Evolutionary conservation across 2,797 vertebrate species (phyloP).

Genomic region (Coranthus polyacanthus): DNA sequence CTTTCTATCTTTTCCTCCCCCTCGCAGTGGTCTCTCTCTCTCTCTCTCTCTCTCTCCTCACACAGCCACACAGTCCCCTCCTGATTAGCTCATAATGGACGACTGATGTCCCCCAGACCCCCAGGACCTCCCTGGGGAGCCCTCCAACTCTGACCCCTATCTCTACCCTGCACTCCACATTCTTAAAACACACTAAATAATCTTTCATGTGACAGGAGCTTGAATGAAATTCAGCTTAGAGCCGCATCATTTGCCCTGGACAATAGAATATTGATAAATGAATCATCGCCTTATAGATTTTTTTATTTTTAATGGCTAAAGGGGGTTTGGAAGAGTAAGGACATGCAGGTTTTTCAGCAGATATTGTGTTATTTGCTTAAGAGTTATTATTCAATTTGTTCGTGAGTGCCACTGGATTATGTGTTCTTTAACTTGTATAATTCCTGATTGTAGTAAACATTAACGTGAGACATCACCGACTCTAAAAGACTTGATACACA

Average conservation of each 20-base stretch:
- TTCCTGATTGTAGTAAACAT: too few relatives aligned
- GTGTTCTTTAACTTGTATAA: background rate
- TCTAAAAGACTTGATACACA: too few relatives aligned
- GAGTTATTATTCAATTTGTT: slow-evolving; percentile 34
- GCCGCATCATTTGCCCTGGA: slow-evolving; percentile 80
- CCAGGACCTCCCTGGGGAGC: slow-evolving; percentile 82
- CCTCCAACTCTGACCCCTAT: slow-evolving; percentile 85
- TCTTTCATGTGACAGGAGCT: slow-evolving; percentile 86
- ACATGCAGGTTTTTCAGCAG: slow-evolving; percentile 35
- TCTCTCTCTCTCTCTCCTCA: slow-evolving; percentile 32
- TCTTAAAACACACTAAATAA: slow-evolving; percentile 90
- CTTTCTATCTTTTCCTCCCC: slow-evolving; percentile 44
- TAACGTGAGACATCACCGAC: too few relatives aligned
- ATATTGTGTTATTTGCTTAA: slow-evolving; percentile 36
- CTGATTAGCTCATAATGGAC: slow-evolving; percentile 87
- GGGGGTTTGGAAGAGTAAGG: slow-evolving; percentile 22
- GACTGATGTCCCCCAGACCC: slow-evolving; percentile 84
- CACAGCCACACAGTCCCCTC: slow-evolving; percentile 51
- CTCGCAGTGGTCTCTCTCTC: slow-evolving; percentile 18
- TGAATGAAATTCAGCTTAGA: slow-evolving; percentile 86
- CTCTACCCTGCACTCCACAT: slow-evolving; percentile 83
- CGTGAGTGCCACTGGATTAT: slow-evolving; percentile 11
- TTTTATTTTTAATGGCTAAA: slow-evolving; percentile 25
- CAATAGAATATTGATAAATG: slow-evolving; percentile 85
- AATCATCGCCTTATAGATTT: slow-evolving; percentile 61